phyloP scores from a whole-genome alignment of 2,113 vertebrate genomes.

The human region DNA sequence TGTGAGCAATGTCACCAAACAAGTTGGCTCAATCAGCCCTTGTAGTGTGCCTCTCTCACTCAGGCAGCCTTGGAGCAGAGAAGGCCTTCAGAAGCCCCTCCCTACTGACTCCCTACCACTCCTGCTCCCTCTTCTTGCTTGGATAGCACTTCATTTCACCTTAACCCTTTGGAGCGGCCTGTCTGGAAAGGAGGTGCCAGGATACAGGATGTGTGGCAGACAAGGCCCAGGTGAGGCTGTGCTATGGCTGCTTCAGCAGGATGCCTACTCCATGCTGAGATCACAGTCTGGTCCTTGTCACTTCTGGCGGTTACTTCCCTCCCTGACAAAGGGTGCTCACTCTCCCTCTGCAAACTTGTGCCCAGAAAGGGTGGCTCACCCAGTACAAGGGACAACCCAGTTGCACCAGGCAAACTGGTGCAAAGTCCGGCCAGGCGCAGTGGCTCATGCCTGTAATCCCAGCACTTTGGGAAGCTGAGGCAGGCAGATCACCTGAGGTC shows the following conservation, averaged over 20 bases:
- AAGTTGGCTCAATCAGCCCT: background rate
- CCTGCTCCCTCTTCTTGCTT: constrained; percentile 12
- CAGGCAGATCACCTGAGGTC: too few species aligned
- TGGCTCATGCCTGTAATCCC: too few species aligned
- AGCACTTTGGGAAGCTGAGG: too few species aligned
- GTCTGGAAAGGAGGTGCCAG: background rate
- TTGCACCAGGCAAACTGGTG: background rate
- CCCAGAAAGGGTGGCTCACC: background rate
- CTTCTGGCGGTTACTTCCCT: constrained; percentile 50
- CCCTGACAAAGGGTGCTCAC: constrained; percentile 60
- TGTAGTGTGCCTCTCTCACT: background rate
- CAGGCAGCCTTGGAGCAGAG: background rate
- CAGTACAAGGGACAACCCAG: background rate
- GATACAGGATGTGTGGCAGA: background rate
- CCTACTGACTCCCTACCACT: background rate
- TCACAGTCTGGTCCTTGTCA: background rate
- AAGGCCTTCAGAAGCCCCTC: background rate
- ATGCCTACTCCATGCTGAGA: background rate
- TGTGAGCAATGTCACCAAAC: background rate
- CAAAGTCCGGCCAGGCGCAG: background rate
- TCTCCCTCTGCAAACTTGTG: background rate
- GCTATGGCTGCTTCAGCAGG: background rate
- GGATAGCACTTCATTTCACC: background rate
- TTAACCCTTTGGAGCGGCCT: background rate
- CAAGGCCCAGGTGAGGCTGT: background rate